Base-by-base conservation (phyloP, 2,797 vertebrate genomes). In the Odontamblyopus rebecca region DNA sequence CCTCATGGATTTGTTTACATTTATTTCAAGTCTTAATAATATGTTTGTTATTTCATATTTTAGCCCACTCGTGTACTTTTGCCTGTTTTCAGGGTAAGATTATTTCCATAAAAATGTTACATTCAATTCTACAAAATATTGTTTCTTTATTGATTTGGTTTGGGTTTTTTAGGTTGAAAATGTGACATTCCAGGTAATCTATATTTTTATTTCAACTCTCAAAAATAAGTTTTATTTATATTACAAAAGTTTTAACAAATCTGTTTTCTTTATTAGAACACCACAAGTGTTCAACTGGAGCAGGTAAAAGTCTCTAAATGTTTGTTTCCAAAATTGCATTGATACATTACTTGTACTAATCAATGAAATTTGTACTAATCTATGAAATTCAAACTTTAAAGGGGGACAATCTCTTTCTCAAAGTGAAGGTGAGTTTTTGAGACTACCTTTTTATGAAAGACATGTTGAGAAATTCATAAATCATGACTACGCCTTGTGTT, bases 381-480 rank as follows among this genome's bases (percentile, higher is more conserved):
- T 53, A 3, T 57, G 15, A 61, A 35, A 35, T 38, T 23, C 26
- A 12, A 61, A 48, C 26, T 23, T 76, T 69, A 18, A 73, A 92
- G 89, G 89, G 91, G 23, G 85, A 89, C 67, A 91, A 75, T 50
- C 0, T 87, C 4, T 91, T 88, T 59, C 35, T 88, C 65, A 54
- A 85, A 56, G 77, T 74, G n/a, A 79, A 50, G 74, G 89, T 91
- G 76, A 66, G 71, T 70, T 41, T 44, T 62, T 35, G 26, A 26
- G 23, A 11, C 23, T 26, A 23, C 27, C 23, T 26, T 57, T 57
- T 23, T 26, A 26, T 12, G 13, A 57, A 57, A 4, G 9, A 23
- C 8, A 26, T 13, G 3, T 27, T 57, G 11, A 57, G 23, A 57
- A 26, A 57, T 54, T 8, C 2, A 23, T 57, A 26, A 9, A 11